Evolutionary conservation across 2,113 vertebrate species (phyloP).

Genomic region (Mus spicilegus): DNA sequence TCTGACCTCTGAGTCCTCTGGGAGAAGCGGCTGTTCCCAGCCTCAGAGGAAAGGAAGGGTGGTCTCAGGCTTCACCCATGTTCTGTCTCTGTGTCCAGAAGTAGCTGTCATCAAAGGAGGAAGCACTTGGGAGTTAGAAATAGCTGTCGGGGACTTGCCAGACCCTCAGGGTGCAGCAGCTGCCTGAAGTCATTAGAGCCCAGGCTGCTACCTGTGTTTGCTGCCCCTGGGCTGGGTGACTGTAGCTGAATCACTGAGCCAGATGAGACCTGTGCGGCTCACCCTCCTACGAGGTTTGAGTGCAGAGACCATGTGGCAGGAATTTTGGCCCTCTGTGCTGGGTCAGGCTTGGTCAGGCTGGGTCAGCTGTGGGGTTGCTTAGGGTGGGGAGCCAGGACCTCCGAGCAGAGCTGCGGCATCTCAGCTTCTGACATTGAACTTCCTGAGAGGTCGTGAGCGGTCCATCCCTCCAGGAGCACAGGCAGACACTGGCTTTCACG

Average conservation of each 20-base stretch:
- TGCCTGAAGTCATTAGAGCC: neutral
- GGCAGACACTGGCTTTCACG: neutral
- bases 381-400: too few species aligned
- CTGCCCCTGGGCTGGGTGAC: neutral
- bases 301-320: neutral
- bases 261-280: fast-evolving
- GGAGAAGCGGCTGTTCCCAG: neutral
- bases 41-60: neutral
- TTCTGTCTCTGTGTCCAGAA: neutral
- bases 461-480: neutral
- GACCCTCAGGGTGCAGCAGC: fast-evolving
- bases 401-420: neutral
- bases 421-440: neutral
- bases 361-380: neutral
- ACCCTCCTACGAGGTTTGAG: neutral
- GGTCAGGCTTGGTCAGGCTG: too few species aligned
- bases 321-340: neutral
- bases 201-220: too few species aligned
- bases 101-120: neutral
- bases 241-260: neutral
- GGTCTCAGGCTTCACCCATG: fast-evolving
- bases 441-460: neutral
- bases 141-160: neutral
- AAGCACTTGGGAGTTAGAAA: neutral
- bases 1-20: neutral